Evolutionary conservation across 1,140 invertebrate genomes (phyloP), one percentile per base, ranked within the genome.

Genomic region (Cyrtorhinus lividipennis): DNA sequence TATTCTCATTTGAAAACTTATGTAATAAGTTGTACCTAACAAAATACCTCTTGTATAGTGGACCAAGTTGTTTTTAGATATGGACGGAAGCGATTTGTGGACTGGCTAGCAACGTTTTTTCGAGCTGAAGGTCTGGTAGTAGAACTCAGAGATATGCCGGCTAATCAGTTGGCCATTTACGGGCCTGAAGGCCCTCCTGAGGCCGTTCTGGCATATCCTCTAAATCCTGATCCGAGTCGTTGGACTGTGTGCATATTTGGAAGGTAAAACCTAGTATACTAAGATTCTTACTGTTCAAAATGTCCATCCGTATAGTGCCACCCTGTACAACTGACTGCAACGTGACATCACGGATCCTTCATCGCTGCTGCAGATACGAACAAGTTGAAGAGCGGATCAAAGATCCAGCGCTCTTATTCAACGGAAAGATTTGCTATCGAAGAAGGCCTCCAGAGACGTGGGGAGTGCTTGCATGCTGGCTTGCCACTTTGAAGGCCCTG

Each of bases 211-310:
- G 58, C 58, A 8, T 59, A 30, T 15, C 24, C 24, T 18, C 24
- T 59, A 2, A 30, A 26, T 15, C 58, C 24, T 10, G 27, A 27
- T 15, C 58, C 58, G 13, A 30, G n/a, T 15, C 24, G 27, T 30
- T 59, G 58, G 58, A 59, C 58, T 1, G 8, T 59, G 24, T 59
- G 58, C 25, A 27, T 59, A 1, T 27, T 59, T n/a, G 58, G 58
- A n/a, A 59, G 27, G 24, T 59, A 27, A 27, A 15, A 59, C 24
- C 20, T 57, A 1, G n/a, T 24, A 57, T 8, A 15, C 15, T 8
- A 15, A 38, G 30, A 38, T 38, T 8, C 30, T 38, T 15, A 15
- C 5, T 38, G 15, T 38, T 38, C 15, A 38, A n/a, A n/a, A n/a
- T n/a, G n/a, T n/a, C n/a, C n/a, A n/a, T n/a, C n/a, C n/a, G n/a